Conservation (phyloP, 2,797 vertebrate genomes). For the Euthynnus affinis region DNA sequence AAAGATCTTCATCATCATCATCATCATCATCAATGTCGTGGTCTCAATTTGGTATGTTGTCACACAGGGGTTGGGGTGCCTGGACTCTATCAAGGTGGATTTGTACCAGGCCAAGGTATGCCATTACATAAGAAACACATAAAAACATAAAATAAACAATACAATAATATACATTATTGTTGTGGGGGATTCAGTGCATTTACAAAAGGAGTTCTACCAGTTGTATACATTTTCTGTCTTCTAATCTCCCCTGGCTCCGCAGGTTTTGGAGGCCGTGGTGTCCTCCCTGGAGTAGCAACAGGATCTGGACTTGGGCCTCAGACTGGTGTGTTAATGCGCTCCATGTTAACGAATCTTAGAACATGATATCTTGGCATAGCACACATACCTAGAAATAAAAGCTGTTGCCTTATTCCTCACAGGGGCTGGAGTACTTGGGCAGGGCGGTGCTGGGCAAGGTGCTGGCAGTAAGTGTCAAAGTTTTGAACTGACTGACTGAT, state of each 20-base stretch:
- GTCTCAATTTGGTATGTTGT: constrained; percentile 14
- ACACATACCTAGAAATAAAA: constrained; percentile 21
- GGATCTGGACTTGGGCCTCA: constrained; percentile 92
- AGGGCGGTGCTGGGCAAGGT: constrained; percentile 74
- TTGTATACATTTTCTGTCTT: constrained; percentile 3
- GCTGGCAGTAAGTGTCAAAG: constrained; percentile 59
- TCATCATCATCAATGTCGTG: too few relatives aligned
- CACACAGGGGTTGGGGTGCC: constrained; percentile 91
- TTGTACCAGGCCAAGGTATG: constrained; percentile 91
- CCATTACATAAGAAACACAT: constrained; percentile 6
- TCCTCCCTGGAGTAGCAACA: constrained; percentile 94
- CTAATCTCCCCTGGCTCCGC: neutral
- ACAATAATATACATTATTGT: neutral
- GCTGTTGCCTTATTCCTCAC: constrained; percentile 8
- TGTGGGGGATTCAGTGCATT: neutral
- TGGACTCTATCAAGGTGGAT: constrained; percentile 93
- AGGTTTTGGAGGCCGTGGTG: constrained; percentile 88
- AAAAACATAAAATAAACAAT: neutral
- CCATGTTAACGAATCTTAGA: constrained; percentile 2
- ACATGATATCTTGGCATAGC: neutral
- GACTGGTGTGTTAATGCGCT: constrained; percentile 84
- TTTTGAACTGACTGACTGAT: neutral
- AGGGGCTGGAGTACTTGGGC: constrained; percentile 81
- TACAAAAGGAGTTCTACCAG: neutral
- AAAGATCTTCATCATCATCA: neutral